Conservation (phyloP, 2,888 invertebrate species). For the Antitype chi region DNA sequence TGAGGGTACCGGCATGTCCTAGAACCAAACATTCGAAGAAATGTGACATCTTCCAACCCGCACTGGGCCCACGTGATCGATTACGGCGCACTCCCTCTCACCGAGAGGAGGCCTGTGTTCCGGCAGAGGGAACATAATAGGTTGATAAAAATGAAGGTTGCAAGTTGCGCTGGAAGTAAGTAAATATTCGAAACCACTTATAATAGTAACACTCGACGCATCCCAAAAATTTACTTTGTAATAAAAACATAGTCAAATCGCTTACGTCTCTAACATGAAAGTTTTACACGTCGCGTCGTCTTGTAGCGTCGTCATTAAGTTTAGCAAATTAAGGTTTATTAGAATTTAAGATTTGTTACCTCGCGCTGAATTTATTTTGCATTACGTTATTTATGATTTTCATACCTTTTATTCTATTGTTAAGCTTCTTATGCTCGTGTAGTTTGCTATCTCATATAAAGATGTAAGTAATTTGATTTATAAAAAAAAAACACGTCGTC, state of each 20-base stretch:
- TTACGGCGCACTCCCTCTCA: too few species aligned
- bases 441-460: background rate
- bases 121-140: too few species aligned
- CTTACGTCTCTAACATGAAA: slow-evolving; percentile 41
- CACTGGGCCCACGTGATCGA: too few species aligned
- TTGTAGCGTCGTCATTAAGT: slow-evolving; percentile 63
- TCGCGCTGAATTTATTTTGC: background rate
- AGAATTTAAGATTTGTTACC: slow-evolving; percentile 54
- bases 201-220: too few species aligned
- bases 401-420: background rate
- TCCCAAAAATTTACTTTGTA: too few species aligned
- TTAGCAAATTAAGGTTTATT: slow-evolving; percentile 65
- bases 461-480: background rate
- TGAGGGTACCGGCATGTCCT: too few species aligned
- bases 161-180: background rate
- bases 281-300: slow-evolving; percentile 28
- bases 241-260: slow-evolving; percentile 10
- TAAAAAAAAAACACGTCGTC: too few species aligned
- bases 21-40: too few species aligned
- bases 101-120: too few species aligned
- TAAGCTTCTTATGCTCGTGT: background rate
- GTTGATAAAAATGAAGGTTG: too few species aligned
- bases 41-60: too few species aligned
- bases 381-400: background rate
- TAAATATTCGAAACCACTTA: too few species aligned